Conservation (phyloP, 2,797 vertebrate species). For the Anomalospiza imberbis region DNA sequence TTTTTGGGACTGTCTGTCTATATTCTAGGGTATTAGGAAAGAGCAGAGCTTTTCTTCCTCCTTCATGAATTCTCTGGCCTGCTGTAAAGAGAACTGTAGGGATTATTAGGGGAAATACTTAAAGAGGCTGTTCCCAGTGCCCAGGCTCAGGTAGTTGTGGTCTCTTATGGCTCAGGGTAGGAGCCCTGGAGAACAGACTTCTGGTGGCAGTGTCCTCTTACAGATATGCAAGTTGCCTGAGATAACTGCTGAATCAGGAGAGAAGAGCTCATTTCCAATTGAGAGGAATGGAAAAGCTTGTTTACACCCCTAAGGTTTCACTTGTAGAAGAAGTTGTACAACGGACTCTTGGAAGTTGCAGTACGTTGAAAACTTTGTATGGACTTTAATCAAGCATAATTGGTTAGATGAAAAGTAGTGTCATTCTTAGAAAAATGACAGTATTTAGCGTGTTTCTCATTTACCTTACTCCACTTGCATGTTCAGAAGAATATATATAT, state of each 20-base stretch:
- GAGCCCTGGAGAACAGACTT: not conserved
- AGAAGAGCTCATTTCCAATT: not conserved
- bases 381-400: not conserved
- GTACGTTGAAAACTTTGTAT: not conserved
- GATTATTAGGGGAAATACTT: not conserved
- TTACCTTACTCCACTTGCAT: not conserved
- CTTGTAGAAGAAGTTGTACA: not conserved
- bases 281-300: not conserved
- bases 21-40: not conserved
- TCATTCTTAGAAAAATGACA: not conserved
- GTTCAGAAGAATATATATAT: not conserved
- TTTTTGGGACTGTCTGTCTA: not conserved
- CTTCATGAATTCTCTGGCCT: not conserved
- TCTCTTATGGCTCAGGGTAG: not conserved
- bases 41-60: not conserved
- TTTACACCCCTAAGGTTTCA: accelerated
- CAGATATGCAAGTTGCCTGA: not conserved
- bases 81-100: not conserved
- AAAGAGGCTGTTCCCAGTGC: not conserved
- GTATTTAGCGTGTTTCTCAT: not conserved
- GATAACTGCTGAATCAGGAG: not conserved
- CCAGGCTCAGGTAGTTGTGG: not conserved
- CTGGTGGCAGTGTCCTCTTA: not conserved
- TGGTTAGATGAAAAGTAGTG: not conserved
- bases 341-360: not conserved